Conservation (phyloP, 2,113 vertebrate genomes). For the Tyto alba region DNA sequence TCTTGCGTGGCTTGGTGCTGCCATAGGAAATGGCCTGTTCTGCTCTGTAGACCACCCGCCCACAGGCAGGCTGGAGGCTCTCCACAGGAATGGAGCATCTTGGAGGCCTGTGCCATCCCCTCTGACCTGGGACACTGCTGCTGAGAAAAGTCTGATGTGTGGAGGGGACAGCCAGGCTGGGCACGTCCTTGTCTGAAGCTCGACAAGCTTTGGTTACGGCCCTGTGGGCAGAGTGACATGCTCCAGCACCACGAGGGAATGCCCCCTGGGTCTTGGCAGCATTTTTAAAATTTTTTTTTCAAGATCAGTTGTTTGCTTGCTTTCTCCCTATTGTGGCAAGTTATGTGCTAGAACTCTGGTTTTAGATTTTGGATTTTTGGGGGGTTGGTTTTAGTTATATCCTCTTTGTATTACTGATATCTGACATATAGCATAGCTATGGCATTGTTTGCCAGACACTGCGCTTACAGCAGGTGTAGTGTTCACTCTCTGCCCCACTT, state of each 20-base stretch:
- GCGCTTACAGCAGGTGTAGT: background rate
- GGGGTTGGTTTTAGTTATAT: background rate
- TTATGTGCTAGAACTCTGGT: background rate
- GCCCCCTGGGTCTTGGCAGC: accelerated
- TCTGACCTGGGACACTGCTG: accelerated
- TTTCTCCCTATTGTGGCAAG: background rate
- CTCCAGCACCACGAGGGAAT: accelerated
- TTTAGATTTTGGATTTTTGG: background rate
- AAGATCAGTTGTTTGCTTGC: background rate
- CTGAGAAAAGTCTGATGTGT: background rate
- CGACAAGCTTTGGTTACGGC: accelerated
- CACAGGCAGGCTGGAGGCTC: accelerated
- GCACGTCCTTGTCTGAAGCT: accelerated
- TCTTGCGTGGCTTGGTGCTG: accelerated
- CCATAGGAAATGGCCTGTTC: background rate
- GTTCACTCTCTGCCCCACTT: background rate
- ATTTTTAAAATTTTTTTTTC: background rate
- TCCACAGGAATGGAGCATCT: too few species aligned
- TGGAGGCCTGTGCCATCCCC: accelerated
- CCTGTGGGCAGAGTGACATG: accelerated
- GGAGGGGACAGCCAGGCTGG: background rate
- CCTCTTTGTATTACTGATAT: background rate
- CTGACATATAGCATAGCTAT: background rate
- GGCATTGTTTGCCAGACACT: background rate
- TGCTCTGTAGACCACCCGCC: too few species aligned